Conservation (phyloP, 2,797 vertebrate species). For the Ceryle rudis region DNA sequence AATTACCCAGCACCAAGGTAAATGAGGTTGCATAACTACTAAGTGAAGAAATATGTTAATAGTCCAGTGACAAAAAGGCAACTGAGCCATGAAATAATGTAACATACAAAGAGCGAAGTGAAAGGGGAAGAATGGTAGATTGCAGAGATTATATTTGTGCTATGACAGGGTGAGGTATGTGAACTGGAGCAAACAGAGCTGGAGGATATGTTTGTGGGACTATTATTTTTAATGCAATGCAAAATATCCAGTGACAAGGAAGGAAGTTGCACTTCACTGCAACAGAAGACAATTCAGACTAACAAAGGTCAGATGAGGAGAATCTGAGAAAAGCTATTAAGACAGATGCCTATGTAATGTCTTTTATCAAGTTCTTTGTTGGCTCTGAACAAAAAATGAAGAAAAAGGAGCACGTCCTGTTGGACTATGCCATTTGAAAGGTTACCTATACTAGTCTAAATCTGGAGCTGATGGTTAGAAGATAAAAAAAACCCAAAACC, state of each 20-base stretch:
- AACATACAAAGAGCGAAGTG: not conserved
- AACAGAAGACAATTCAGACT: not conserved
- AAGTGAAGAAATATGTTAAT: not conserved
- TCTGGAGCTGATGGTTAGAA: not conserved
- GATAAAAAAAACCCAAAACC: not conserved
- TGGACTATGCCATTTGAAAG: not conserved
- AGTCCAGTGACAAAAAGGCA: not conserved
- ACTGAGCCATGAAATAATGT: not conserved
- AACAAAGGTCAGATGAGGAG: constrained; percentile 19
- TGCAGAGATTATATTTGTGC: not conserved
- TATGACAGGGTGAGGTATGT: not conserved
- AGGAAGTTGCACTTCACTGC: not conserved
- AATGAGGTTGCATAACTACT: not conserved
- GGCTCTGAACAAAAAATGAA: not conserved
- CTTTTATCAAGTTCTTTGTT: not conserved
- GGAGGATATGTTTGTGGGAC: not conserved
- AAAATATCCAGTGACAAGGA: not conserved
- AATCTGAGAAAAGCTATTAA: not conserved
- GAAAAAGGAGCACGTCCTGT: not conserved
- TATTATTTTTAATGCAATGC: constrained; percentile 33
- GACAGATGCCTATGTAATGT: not conserved
- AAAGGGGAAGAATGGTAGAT: not conserved
- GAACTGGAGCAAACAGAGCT: not conserved
- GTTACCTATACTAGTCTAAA: not conserved
- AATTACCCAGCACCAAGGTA: not conserved